Evolutionary conservation across 1,140 invertebrate genomes (phyloP), one percentile per base, ranked within the genome.

Genomic region (Ceratina australensis): DNA sequence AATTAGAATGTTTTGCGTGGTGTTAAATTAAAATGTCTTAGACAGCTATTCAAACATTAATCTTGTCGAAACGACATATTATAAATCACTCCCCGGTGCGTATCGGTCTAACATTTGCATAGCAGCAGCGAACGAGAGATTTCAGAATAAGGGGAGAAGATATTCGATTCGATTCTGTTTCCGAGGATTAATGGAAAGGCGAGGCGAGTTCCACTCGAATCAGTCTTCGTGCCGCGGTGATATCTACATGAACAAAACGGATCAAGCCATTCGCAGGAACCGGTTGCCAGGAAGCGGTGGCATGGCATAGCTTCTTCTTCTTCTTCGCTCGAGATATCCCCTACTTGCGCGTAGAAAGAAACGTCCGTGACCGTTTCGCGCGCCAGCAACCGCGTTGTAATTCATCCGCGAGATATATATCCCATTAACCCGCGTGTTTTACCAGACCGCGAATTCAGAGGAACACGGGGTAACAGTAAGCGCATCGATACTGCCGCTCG

Each of bases 191-290:
- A 69, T 24, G 54, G 54, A 24, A 16, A 56, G n/a, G 20, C 22
- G 59, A 5, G 56, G 49, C 20, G 28, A 47, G 28, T 18, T 50
- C 26, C 49, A 13, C 33, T 68, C 50, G 72, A 74, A 80, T 80
- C 72, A 33, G 72, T 69, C 72, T 76, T 79, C 78, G 64, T 49
- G 50, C 67, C 49, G 4, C 68, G 76, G 75, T 77, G 82, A 83
- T 84, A 84, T 77, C 82, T 80, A 80, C 82, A 76, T 74, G 83
- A 84, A 84, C 79, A 84, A 85, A 85, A 85, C 83, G 79, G 83
- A 85, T 85, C 83, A 71, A 81, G 83, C 74, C 83, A 78, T 73
- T 85, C 71, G 65, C 79, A 67, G 69, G 81, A 85, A 85, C 83
- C 83, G 83, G 83, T 85, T 85, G 79, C 79, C 82, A 85, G 83